Conservation (phyloP, 2,113 vertebrate species). For the Raja brachyura region DNA sequence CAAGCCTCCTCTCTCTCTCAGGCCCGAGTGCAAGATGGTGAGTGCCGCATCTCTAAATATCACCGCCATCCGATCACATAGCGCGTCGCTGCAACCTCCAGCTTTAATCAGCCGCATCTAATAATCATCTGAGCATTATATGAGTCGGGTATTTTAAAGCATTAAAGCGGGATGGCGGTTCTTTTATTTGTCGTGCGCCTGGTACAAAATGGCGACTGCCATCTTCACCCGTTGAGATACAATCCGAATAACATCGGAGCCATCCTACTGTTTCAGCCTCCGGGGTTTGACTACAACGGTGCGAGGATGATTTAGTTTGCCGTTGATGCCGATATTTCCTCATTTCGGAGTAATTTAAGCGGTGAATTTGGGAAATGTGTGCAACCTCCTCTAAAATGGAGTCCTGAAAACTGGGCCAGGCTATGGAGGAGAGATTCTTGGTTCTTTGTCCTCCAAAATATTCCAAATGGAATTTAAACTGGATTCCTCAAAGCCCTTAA, state of each 20-base stretch:
- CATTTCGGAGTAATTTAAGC: neutral
- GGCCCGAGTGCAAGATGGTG: neutral
- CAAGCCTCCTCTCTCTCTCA: neutral
- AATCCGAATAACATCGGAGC: neutral
- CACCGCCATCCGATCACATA: neutral
- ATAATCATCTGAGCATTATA: neutral
- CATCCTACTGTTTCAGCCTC: neutral
- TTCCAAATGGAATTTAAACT: no score
- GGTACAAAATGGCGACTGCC: neutral
- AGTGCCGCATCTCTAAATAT: neutral
- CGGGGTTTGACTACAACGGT: neutral
- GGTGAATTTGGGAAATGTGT: neutral
- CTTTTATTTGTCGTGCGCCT: no score
- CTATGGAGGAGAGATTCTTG: neutral
- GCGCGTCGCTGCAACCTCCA: accelerated
- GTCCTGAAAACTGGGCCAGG: neutral
- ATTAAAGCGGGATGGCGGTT: neutral
- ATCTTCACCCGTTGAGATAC: neutral
- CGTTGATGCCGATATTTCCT: neutral
- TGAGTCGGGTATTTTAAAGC: neutral
- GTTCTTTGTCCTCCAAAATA: no score
- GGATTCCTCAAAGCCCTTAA: neutral
- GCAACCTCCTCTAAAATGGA: neutral
- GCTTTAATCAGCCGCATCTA: no score
- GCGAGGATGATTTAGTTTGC: neutral